phyloP scores from a whole-genome alignment of 2,888 invertebrate genomes.

The Germaria angustata region DNA sequence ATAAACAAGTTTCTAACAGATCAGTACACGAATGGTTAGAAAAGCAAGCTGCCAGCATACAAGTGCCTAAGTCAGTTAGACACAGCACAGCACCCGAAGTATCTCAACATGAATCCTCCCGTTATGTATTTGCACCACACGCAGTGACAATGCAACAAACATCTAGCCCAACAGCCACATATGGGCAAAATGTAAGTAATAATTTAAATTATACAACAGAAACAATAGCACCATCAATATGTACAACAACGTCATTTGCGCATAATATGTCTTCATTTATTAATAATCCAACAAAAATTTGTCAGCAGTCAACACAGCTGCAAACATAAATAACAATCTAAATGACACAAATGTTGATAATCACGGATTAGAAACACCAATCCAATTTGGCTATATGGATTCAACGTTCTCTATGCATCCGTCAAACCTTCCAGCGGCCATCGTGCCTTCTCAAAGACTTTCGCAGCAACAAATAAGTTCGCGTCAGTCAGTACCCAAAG shows the following conservation, averaged over 20 bases:
- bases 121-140: not conserved
- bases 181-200: not conserved
- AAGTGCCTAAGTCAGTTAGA: not conserved
- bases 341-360: no score
- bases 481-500: no score
- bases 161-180: not conserved
- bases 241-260: not conserved
- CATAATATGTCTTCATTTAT: no score
- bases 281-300: no score
- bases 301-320: no score
- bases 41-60: not conserved
- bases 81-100: no score
- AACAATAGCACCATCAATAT: not conserved
- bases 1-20: not conserved
- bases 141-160: no score
- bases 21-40: constrained; percentile 10
- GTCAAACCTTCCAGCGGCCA: not conserved
- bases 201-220: not conserved
- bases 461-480: no score
- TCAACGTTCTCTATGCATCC: not conserved
- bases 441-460: no score
- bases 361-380: no score
- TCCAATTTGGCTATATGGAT: not conserved
- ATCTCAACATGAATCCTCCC: not conserved
- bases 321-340: no score